Evolutionary conservation across 2,888 invertebrate species (phyloP).

Genomic region (Hypolimnas misippus): DNA sequence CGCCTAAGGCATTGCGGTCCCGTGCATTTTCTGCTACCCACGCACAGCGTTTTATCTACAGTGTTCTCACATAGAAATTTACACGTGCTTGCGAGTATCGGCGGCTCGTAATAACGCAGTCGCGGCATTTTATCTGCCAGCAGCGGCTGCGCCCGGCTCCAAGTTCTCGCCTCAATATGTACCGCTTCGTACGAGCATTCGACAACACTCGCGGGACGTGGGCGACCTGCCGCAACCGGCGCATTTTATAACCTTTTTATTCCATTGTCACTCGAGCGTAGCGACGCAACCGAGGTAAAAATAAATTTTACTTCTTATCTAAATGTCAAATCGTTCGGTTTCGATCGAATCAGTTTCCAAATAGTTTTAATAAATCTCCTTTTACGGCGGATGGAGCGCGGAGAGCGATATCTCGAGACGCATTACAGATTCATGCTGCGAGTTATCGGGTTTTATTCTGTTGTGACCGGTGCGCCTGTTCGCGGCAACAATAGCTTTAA

Average conservation of each 20-base stretch:
- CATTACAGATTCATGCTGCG: conserved; percentile 76
- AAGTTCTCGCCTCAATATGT: conserved; percentile 60
- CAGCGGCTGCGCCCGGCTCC: conserved; percentile 58
- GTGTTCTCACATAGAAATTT: conserved; percentile 81
- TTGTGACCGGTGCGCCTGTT: conserved; percentile 75
- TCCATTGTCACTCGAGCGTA: conserved; percentile 79
- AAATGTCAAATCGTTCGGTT: conserved; percentile 83
- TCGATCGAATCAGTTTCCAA: conserved; percentile 84
- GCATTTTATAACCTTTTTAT: conserved; percentile 83
- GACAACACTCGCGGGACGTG: conserved; percentile 76
- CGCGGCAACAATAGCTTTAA: conserved; percentile 80
- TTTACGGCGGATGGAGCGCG: conserved; percentile 73
- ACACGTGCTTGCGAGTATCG: conserved; percentile 77
- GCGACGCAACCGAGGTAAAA: conserved; percentile 74
- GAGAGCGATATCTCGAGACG: conserved; percentile 69
- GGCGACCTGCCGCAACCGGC: conserved; percentile 73
- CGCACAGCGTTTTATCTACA: conserved; percentile 70
- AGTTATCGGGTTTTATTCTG: conserved; percentile 81
- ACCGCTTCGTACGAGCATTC: conserved; percentile 60
- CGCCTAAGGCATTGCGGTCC: conserved; percentile 56
- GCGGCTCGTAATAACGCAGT: conserved; percentile 72
- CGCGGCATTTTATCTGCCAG: conserved; percentile 75
- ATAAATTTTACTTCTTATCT: conserved; percentile 84
- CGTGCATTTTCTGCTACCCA: conserved; percentile 72
- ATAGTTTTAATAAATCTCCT: conserved; percentile 85